Percentiles rank a stretch among this genome's conserved stretches.
These are phyloP conservation scores for Xenentodon cancila DNA, from an alignment of 2,797 vertebrate genomes.

Conservation along the genomic window DNA sequence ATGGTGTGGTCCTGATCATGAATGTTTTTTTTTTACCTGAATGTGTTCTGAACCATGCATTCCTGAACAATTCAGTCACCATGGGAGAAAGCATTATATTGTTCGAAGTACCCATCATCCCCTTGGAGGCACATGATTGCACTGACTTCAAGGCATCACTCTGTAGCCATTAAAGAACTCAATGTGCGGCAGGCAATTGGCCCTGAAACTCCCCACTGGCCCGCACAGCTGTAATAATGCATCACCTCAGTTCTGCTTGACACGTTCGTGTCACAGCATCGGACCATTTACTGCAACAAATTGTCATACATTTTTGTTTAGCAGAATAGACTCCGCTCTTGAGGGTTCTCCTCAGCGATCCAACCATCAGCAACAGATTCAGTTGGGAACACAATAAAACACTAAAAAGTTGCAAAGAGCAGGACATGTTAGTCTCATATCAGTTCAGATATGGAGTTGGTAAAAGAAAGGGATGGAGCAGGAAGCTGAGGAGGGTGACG, in stretches of 20 bases:
- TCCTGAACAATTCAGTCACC: slow-evolving; percentile 40
- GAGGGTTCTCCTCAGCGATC: slow-evolving; percentile 51
- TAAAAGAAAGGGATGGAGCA: slow-evolving; percentile 30
- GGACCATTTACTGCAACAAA: slow-evolving; percentile 65
- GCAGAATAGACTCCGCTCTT: slow-evolving; percentile 54
- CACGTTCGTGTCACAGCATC: slow-evolving; percentile 65
- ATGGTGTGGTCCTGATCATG: slow-evolving; percentile 26
- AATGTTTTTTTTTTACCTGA: slow-evolving; percentile 32
- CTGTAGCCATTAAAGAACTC: slow-evolving; percentile 48
- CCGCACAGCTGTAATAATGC: slow-evolving; percentile 52
- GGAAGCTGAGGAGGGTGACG: slow-evolving; percentile 10
- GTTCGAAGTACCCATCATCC: slow-evolving; percentile 46
- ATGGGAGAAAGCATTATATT: slow-evolving; percentile 31
- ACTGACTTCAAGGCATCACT: slow-evolving; percentile 52
- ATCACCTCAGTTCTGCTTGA: slow-evolving; percentile 59
- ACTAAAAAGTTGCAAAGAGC: slow-evolving; percentile 34
- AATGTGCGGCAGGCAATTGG: slow-evolving; percentile 51
- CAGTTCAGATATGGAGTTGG: slow-evolving; percentile 40
- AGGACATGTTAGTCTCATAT: slow-evolving; percentile 48
- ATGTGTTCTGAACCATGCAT: slow-evolving; percentile 38
- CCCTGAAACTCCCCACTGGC: slow-evolving; percentile 41
- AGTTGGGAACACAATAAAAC: slow-evolving; percentile 54
- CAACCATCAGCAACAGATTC: slow-evolving; percentile 34
- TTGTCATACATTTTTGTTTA: slow-evolving; percentile 52
- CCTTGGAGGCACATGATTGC: slow-evolving; percentile 41